Conservation (phyloP, 2,888 invertebrate species). For the Syritta pipiens region DNA sequence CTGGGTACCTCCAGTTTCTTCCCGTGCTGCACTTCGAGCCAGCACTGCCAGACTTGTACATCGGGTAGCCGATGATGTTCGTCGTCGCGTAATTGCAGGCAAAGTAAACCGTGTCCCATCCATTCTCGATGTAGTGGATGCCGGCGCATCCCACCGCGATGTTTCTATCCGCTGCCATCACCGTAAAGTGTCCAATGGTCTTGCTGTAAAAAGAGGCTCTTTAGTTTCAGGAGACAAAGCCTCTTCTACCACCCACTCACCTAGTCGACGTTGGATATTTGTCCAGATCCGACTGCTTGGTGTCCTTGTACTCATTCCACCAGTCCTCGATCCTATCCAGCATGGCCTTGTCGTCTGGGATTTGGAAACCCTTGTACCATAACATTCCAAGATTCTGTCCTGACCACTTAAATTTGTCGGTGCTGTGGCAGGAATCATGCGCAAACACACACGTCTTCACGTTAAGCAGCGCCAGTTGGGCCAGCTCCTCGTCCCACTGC, state of each 20-base stretch:
- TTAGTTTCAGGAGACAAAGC: too few species aligned
- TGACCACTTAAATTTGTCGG: constrained; percentile 70
- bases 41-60: constrained; percentile 56
- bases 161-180: constrained; percentile 53
- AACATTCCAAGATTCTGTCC: constrained; percentile 74
- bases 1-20: constrained; percentile 38
- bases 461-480: constrained; percentile 72
- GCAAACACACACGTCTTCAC: constrained; percentile 71
- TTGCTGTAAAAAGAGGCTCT: too few species aligned
- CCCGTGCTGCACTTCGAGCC: constrained; percentile 61
- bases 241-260: constrained; percentile 5
- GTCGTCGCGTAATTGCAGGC: constrained; percentile 70
- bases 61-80: constrained; percentile 45
- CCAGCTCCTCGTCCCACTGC: constrained; percentile 73
- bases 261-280: neutral
- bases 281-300: constrained; percentile 4
- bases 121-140: neutral
- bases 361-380: constrained; percentile 36
- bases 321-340: neutral
- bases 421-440: constrained; percentile 74
- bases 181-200: constrained; percentile 63
- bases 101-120: constrained; percentile 1
- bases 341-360: neutral
- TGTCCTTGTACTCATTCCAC: constrained; percentile 2
- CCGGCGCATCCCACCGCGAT: constrained; percentile 56